Evolutionary conservation across 2,888 invertebrate species (phyloP), one percentile per base, ranked within the genome.

Genomic region (Drosophila nigricruria): DNA sequence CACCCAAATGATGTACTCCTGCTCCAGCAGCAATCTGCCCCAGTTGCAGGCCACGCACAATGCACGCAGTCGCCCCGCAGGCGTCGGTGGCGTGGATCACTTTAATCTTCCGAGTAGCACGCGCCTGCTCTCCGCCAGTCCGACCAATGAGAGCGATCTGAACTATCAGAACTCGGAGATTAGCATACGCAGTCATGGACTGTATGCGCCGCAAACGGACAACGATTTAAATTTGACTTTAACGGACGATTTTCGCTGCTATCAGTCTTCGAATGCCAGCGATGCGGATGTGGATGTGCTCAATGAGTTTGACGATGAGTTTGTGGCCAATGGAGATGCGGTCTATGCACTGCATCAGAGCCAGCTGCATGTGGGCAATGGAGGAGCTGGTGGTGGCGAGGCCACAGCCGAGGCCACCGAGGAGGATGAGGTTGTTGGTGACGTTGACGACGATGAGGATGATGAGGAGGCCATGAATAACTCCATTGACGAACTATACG

Each of bases 131-230:
- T 91, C 92, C 0, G 90, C 90, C 20, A 93, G 93, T 62, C 93
- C 93, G n/a, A 92, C 93, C 23, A 94, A 94, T 75, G 95, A 94
- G 89, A 95, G 95, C 79, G 95, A 95, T 86, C 94, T 95, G 3
- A 95, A 95, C 88, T 95, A 95, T 80, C 95, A 95, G 91, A 94
- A 95, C 93, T 95, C 95, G 0, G 95, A 95, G 92, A 94, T 95
- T 0, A 95, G 95, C 82, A 95, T 95, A 79, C 93, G 95, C 43
- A 95, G 95, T 83, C 95, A 95, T 81, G 95, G 95, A 0, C 76
- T 95, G 20, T 95, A 95, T 90, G 95, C 95, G 0, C 95, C 95
- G 0, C 95, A 95, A 42, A 94, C 94, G 10, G 93, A 93, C 63
- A 93, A 94, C 64, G 94, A 94, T 75, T 87, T 94, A 3, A 94